These are phyloP conservation scores for Isurus oxyrinchus DNA, from an alignment of 2,113 vertebrate species.

Conservation along the genomic window DNA sequence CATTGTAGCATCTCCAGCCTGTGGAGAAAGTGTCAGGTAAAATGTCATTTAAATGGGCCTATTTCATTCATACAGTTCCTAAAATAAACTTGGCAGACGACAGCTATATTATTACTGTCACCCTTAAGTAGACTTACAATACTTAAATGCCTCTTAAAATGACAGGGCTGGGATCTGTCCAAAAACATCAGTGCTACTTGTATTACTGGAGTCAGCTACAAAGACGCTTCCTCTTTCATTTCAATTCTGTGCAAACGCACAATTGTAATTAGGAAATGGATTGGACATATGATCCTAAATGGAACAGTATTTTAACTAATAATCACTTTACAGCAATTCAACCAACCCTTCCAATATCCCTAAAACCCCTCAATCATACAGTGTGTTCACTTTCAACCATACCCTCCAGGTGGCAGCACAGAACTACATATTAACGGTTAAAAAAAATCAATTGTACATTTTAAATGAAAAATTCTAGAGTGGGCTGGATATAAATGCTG, in stretches of 20 bases:
- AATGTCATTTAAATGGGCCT: neutral
- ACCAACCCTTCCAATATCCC: neutral
- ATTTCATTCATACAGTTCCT: neutral
- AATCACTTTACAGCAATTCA: neutral
- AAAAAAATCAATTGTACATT: neutral
- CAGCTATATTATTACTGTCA: conserved; percentile 19
- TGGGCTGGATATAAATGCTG: neutral
- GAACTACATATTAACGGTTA: neutral
- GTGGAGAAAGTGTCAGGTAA: conserved; percentile 29
- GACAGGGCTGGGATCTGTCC: neutral
- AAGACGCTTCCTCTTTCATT: neutral
- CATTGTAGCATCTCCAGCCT: neutral
- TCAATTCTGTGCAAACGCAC: neutral
- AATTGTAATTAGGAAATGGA: conserved; percentile 13
- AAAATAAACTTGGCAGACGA: conserved; percentile 21
- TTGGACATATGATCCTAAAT: neutral
- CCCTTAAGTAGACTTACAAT: conserved; percentile 9
- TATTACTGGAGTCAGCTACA: neutral
- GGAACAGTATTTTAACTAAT: neutral
- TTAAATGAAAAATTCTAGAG: neutral
- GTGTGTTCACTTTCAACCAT: neutral
- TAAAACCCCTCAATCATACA: neutral
- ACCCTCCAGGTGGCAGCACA: conserved; percentile 15
- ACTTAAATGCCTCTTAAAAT: conserved; percentile 3
- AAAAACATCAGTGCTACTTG: neutral